Evolutionary conservation across 2,113 vertebrate genomes (phyloP).

Genomic region (Cephalopterus ornatus): DNA sequence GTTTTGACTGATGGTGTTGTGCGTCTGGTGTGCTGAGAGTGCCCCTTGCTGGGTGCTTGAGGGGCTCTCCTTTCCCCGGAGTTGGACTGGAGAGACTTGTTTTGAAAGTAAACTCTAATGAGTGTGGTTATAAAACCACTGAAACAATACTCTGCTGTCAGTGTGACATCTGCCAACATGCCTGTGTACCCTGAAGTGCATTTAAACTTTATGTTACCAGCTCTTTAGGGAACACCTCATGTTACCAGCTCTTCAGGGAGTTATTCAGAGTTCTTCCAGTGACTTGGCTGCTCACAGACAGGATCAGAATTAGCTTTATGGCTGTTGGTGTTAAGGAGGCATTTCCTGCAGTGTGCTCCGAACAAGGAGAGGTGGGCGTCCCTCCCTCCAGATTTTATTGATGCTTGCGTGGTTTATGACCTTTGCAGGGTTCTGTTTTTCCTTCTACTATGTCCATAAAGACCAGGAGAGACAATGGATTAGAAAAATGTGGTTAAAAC

Average conservation of each 20-base stretch:
- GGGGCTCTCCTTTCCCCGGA: background rate
- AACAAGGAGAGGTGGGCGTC: background rate
- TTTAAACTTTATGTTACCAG: background rate
- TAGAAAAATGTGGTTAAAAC: background rate
- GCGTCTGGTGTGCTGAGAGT: background rate
- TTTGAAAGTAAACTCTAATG: background rate
- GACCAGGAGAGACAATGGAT: background rate
- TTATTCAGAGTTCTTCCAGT: background rate
- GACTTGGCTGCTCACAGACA: background rate
- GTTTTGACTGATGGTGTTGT: background rate
- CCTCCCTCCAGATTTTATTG: background rate
- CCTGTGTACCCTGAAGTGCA: background rate
- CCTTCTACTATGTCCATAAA: background rate
- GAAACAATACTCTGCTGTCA: background rate
- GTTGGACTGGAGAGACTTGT: background rate
- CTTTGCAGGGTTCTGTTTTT: background rate
- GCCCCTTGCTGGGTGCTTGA: accelerated
- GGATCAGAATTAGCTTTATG: background rate
- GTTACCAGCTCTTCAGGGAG: background rate
- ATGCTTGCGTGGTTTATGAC: background rate
- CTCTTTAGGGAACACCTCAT: background rate
- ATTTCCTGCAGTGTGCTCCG: background rate
- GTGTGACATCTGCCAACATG: background rate
- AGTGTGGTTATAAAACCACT: background rate
- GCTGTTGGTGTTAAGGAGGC: background rate